Evolutionary conservation across 2,113 vertebrate species (phyloP), one percentile per base, ranked within the genome.

Genomic region (Corvus cornix): DNA sequence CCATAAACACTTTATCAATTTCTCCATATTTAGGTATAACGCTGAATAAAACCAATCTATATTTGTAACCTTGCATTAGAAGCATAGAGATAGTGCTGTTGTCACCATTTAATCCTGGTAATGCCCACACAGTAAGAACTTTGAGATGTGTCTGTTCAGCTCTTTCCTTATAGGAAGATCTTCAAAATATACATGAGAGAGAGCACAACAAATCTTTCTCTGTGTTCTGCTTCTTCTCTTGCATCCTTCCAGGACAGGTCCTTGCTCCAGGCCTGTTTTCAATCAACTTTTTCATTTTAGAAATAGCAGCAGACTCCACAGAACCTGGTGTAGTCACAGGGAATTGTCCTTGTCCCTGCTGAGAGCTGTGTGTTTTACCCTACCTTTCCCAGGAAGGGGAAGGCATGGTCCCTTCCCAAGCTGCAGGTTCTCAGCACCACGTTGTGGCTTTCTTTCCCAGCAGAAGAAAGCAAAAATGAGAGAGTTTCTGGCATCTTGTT

Each of bases 381-480:
- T 28, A 0, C 18, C 7, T 8, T n/a, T 63, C 14, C 62, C 23
- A 49, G 62, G 31, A 51, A 49, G 31, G 19, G 12, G 10, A 63
- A 46, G n/a, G 23, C 23, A 10, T 1, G 1, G 8, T 20, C 26
- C 26, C 30, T 67, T 41, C 30, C 41, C 0, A 1, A 31, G 52
- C 74, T 4, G 3, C 43, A 67, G 69, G 2, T 30, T 30, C 64
- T 77, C 46, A 37, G 60, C 66, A 19, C 31, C 13, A 3, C 2
- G 0, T 11, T 37, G 23, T 33, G 31, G 3, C 21, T 31, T 70
- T 37, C 14, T 63, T 78, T 13, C 67, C 11, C 15, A 27, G 55
- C 11, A 20, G 16, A 11, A 46, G 16, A n/a, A n/a, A 82, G 46
- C 69, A 60, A 69, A 26, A 75, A 41, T 33, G 14, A 17, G 6